These are phyloP conservation scores for Leguminivora glycinivorella DNA, from an alignment of 1,140 invertebrate species.

Conservation along the genomic window DNA sequence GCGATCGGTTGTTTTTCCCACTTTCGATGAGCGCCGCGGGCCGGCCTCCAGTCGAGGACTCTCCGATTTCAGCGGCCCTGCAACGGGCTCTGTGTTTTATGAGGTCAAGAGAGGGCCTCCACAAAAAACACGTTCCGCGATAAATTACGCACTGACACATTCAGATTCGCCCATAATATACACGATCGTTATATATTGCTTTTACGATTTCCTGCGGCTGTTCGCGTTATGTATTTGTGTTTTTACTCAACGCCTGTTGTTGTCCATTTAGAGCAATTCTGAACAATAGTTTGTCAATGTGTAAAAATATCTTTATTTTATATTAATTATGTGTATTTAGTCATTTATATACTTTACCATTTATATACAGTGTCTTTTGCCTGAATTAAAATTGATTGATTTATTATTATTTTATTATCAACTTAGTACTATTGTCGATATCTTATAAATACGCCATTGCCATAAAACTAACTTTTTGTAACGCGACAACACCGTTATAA, in stretches of 20 bases:
- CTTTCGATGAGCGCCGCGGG: constrained; percentile 69
- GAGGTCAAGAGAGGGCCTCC: constrained; percentile 73
- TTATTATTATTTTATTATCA: too few species aligned
- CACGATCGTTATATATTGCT: constrained; percentile 71
- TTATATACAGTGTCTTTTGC: too few species aligned
- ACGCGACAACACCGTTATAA: not conserved
- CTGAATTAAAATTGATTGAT: too few species aligned
- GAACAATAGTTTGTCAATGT: constrained; percentile 19
- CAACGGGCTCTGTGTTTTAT: constrained; percentile 71
- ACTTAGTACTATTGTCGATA: too few species aligned
- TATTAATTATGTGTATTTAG: too few species aligned
- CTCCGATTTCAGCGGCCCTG: constrained; percentile 65
- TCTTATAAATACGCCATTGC: too few species aligned
- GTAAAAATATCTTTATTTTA: too few species aligned
- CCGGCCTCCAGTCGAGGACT: constrained; percentile 59
- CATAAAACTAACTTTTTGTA: not conserved
- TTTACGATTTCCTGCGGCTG: constrained; percentile 50
- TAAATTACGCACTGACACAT: constrained; percentile 78
- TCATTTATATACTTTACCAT: too few species aligned
- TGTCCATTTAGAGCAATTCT: not conserved
- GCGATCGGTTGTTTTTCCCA: constrained; percentile 78
- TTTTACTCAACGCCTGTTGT: constrained; percentile 17
- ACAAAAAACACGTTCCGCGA: constrained; percentile 72
- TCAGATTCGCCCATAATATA: constrained; percentile 74
- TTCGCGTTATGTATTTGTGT: constrained; percentile 29